These are phyloP conservation scores for Ctena decussata DNA, from an alignment of 2,888 invertebrate genomes.

Conservation along the genomic window DNA sequence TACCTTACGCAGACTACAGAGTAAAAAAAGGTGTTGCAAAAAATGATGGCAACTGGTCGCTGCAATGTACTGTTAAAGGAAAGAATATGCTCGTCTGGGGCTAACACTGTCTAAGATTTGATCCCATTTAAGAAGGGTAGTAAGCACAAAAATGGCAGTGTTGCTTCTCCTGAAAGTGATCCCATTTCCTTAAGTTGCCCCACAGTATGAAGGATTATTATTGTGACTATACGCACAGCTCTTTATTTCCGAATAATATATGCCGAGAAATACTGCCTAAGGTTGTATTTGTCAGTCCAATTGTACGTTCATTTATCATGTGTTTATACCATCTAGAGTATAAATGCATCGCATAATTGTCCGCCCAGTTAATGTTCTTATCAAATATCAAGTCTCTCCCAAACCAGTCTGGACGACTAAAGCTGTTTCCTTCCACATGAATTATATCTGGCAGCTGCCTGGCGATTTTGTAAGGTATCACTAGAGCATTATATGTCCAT, in stretches of 20 bases:
- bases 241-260: neutral
- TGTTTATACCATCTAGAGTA: neutral
- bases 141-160: too few species aligned
- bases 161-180: too few species aligned
- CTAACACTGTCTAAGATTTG: too few species aligned
- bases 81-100: too few species aligned
- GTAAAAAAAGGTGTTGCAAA: too few species aligned
- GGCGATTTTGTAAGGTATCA: neutral
- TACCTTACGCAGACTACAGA: too few species aligned
- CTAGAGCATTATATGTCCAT: neutral
- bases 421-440: neutral
- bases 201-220: too few species aligned
- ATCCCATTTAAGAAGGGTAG: too few species aligned
- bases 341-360: neutral
- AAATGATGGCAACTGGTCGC: too few species aligned
- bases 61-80: too few species aligned
- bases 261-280: neutral
- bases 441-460: neutral
- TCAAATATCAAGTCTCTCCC: neutral
- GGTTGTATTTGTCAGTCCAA: neutral
- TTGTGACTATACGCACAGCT: neutral
- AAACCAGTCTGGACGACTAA: neutral
- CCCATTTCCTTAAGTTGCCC: too few species aligned
- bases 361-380: neutral
- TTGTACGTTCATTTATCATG: neutral